phyloP scores from a whole-genome alignment of 2,797 vertebrate species.

The Eulemur coronatus region DNA sequence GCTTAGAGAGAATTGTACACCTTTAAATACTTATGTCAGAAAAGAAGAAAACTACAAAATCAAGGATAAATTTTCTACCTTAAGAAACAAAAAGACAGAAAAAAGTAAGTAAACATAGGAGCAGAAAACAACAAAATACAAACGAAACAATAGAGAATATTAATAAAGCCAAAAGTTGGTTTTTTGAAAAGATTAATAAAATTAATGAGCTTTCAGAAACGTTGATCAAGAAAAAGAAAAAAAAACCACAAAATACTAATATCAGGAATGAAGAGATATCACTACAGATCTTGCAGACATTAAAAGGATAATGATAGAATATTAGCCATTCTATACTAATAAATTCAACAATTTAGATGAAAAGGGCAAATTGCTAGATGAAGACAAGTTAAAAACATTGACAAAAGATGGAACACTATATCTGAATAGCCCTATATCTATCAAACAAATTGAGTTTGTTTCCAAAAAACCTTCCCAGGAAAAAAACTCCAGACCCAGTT shows the following conservation, averaged over 20 bases:
- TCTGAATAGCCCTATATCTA: not conserved
- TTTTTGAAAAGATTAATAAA: constrained; percentile 14
- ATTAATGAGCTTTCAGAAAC: not conserved
- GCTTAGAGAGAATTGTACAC: not conserved
- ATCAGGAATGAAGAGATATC: not conserved
- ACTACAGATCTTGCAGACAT: not conserved
- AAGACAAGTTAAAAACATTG: not conserved
- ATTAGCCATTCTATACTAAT: not conserved
- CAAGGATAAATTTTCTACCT: not conserved
- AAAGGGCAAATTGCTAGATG: not conserved
- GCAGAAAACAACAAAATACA: not conserved
- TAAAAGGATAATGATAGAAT: not conserved
- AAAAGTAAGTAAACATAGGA: not conserved
- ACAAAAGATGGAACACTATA: not conserved
- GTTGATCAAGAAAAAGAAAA: not conserved
- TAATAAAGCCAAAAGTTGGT: not conserved
- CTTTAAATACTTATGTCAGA: not conserved
- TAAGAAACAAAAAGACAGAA: not conserved
- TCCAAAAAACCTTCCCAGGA: not conserved
- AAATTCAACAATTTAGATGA: not conserved
- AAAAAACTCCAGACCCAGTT: not conserved
- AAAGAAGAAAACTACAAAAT: not conserved
- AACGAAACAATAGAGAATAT: not conserved
- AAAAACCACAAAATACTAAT: not conserved
- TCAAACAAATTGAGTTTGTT: not conserved